Evolutionary conservation across 2,888 invertebrate genomes (phyloP).

Genomic region (Lamproptera curius): DNA sequence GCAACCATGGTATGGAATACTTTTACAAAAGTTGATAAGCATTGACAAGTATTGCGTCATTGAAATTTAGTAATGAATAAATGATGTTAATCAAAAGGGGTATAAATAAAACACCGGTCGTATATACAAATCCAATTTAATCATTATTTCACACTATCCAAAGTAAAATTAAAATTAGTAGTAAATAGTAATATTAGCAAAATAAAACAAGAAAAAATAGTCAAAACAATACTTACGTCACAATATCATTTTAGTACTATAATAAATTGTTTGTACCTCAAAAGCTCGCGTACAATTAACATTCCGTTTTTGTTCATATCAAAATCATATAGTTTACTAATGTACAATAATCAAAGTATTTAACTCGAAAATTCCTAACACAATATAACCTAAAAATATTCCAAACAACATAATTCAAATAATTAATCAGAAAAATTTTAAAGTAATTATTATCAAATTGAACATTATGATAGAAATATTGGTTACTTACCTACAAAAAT

Average conservation of each 20-base stretch:
- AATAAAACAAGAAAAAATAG: conserved; percentile 2
- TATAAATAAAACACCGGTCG: neutral
- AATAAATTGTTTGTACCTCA: no score
- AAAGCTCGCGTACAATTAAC: no score
- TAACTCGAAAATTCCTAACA: neutral
- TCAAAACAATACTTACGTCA: conserved; percentile 8
- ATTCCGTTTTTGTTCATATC: no score
- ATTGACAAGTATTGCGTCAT: no score
- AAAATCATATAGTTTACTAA: neutral
- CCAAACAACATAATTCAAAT: conserved; percentile 1
- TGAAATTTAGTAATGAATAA: no score
- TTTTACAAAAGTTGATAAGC: no score
- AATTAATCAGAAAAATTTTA: neutral
- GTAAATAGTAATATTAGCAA: conserved; percentile 14
- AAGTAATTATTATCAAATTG: conserved; percentile 2
- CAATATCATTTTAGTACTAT: neutral
- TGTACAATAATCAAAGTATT: neutral
- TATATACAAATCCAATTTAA: conserved; percentile 14
- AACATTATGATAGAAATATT: neutral
- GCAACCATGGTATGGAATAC: no score
- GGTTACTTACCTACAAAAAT: conserved; percentile 11
- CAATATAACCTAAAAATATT: neutral
- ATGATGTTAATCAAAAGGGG: neutral
- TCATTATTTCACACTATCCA: conserved; percentile 9
- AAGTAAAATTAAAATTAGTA: conserved; percentile 9